Evolutionary conservation across 2,888 invertebrate genomes (phyloP).

Genomic region (Meteorus cinctellus): DNA sequence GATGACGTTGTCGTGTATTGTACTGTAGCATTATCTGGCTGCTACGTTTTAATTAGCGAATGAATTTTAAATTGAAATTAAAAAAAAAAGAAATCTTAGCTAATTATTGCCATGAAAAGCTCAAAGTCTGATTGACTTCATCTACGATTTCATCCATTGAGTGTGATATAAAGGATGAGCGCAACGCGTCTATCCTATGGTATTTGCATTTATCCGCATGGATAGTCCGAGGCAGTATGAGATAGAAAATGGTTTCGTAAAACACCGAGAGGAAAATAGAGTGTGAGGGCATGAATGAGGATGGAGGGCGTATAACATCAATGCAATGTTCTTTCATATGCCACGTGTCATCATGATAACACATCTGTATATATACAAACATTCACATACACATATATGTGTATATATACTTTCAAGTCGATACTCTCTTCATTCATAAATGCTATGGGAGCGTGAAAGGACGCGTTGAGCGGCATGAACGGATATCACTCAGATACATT

Average conservation of each 20-base stretch:
- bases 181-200: not conserved
- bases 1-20: not conserved
- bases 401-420: conserved; percentile 22
- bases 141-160: conserved; percentile 32
- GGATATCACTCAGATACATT: conserved; percentile 47
- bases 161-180: conserved; percentile 24
- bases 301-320: not conserved
- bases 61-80: conserved; percentile 11
- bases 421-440: conserved; percentile 42
- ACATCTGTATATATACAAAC: not conserved
- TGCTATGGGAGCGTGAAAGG: conserved; percentile 51
- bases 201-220: conserved; percentile 24
- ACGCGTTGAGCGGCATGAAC: conserved; percentile 36
- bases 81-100: not conserved
- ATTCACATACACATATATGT: not conserved
- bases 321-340: conserved; percentile 40
- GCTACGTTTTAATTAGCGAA: not conserved
- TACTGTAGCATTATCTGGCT: not conserved
- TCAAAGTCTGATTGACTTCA: conserved; percentile 32
- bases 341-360: conserved; percentile 30
- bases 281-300: not conserved
- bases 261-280: not conserved
- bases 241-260: conserved; percentile 5
- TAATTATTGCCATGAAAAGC: conserved; percentile 23
- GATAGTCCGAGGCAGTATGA: not conserved